Conservation (phyloP, 2,888 invertebrate genomes). For the Pardosa pseudoannulata region DNA sequence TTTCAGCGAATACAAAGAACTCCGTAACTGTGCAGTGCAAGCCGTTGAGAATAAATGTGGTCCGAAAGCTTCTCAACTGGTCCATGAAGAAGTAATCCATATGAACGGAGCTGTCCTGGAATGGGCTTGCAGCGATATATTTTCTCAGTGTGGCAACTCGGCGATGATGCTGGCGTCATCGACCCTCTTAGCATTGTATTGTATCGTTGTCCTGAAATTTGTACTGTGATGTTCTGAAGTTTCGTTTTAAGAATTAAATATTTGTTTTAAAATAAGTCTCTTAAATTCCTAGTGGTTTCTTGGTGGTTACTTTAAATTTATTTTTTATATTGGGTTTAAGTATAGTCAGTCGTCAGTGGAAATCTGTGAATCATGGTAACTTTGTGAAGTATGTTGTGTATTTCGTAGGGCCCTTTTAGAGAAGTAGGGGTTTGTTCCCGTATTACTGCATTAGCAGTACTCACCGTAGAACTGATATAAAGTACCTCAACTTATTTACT, state of each 20-base stretch:
- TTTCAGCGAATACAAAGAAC: slow-evolving; percentile 47
- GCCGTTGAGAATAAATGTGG: slow-evolving; percentile 35
- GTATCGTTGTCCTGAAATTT: neutral
- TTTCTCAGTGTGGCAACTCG: slow-evolving; percentile 9
- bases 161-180: slow-evolving; percentile 29
- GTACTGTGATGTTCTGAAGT: slow-evolving; percentile 1
- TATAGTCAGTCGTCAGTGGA: too few species aligned
- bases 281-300: too few species aligned
- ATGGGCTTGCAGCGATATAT: slow-evolving; percentile 32
- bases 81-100: slow-evolving; percentile 32
- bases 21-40: slow-evolving; percentile 45
- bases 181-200: neutral
- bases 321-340: too few species aligned
- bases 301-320: too few species aligned
- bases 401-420: too few species aligned
- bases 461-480: too few species aligned
- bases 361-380: too few species aligned
- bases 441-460: too few species aligned
- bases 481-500: too few species aligned
- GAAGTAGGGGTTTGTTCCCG: too few species aligned
- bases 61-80: slow-evolving; percentile 20
- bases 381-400: too few species aligned
- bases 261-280: slow-evolving; percentile 32
- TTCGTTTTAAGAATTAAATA: neutral
- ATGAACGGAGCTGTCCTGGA: slow-evolving; percentile 48